Evolutionary conservation across 2,797 vertebrate genomes (phyloP).

Genomic region (Lacerta viridis): DNA sequence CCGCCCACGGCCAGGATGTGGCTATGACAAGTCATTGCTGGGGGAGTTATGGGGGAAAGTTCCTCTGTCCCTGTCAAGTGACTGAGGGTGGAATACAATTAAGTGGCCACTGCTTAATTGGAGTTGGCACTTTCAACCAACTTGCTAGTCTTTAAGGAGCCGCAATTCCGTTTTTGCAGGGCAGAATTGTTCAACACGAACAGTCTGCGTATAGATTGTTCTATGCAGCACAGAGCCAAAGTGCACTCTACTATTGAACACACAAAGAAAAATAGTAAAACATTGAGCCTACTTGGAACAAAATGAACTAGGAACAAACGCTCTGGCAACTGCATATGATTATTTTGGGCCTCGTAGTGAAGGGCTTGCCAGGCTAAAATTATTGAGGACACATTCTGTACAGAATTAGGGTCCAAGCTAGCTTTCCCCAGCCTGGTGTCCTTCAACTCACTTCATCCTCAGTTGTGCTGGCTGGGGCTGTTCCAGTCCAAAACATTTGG

Average conservation of each 20-base stretch:
- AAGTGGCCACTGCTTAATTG: not conserved
- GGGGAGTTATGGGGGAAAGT: no score
- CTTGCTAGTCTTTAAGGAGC: not conserved
- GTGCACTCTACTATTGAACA: not conserved
- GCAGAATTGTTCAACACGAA: not conserved
- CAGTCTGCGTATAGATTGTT: not conserved
- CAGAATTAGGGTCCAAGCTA: not conserved
- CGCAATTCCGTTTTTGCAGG: not conserved
- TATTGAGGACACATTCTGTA: conserved; percentile 2
- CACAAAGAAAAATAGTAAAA: not conserved
- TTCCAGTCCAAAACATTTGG: no score
- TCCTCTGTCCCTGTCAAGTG: no score
- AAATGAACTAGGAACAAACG: not conserved
- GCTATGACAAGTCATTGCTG: no score
- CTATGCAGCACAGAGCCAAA: not conserved
- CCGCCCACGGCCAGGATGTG: no score
- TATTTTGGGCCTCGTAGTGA: not conserved
- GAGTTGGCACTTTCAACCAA: not conserved
- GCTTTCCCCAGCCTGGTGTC: no score
- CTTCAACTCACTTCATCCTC: no score
- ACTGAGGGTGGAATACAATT: not conserved
- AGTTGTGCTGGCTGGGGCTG: not conserved
- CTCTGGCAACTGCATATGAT: not conserved
- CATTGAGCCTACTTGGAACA: not conserved
- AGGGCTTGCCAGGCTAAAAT: not conserved